phyloP scores from a whole-genome alignment of 2,797 vertebrate species.

The Cynodonichthys magdalenae region DNA sequence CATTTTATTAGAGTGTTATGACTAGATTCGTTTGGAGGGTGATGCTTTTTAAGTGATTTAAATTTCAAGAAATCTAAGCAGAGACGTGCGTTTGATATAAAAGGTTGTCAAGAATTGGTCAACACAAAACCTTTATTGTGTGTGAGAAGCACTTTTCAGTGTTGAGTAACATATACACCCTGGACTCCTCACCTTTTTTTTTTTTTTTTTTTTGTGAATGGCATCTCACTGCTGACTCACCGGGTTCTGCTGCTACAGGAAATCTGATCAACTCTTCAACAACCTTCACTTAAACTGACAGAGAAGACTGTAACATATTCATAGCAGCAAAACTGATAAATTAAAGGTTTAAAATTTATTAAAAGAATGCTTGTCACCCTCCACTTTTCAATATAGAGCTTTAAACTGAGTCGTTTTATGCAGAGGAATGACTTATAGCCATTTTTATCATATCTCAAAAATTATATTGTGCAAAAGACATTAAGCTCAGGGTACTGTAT shows the following conservation, averaged over 20 bases:
- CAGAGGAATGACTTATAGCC: too few relatives aligned
- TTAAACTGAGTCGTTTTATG: too few relatives aligned
- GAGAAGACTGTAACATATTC: background rate
- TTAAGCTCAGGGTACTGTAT: too few relatives aligned
- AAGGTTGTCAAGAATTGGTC: constrained; percentile 3
- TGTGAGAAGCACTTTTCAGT: constrained; percentile 2
- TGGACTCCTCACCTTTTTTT: constrained; percentile 2
- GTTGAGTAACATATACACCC: background rate
- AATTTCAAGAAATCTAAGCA: constrained; percentile 20
- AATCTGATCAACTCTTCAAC: constrained; percentile 5
- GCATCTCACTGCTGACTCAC: constrained; percentile 6
- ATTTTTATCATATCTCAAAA: too few relatives aligned
- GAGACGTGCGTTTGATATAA: constrained; percentile 5
- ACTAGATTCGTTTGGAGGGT: constrained; percentile 22
- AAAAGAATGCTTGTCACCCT: too few relatives aligned
- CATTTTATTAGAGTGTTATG: constrained; percentile 26
- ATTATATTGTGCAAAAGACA: too few relatives aligned
- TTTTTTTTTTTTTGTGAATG: constrained; percentile 6
- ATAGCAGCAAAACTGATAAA: background rate
- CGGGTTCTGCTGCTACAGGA: constrained; percentile 1
- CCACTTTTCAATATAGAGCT: too few relatives aligned
- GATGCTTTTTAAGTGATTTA: constrained; percentile 32
- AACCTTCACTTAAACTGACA: background rate
- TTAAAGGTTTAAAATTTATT: too few relatives aligned
- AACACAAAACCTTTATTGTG: background rate